Evolutionary conservation across 2,113 vertebrate genomes (phyloP).

Genomic region (Phoxinus phoxinus): DNA sequence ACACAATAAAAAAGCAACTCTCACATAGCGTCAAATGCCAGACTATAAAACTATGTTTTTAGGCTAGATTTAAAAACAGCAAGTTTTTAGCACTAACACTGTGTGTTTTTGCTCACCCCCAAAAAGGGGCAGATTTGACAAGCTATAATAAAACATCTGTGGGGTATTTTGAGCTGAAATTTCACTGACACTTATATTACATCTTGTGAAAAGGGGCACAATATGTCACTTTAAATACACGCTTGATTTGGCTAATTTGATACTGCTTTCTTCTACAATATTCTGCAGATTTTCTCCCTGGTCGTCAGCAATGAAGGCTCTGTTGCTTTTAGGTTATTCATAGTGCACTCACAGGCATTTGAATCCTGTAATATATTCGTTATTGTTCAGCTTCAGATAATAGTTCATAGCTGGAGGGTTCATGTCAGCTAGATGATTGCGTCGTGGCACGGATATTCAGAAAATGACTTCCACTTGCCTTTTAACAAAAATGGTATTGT

Average conservation of each 20-base stretch:
- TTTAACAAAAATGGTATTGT: constrained; percentile 58
- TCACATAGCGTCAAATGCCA: too few relatives aligned
- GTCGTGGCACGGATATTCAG: constrained; percentile 30
- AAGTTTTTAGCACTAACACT: too few relatives aligned
- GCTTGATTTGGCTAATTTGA: neutral
- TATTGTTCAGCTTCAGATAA: constrained; percentile 60
- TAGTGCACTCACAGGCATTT: neutral
- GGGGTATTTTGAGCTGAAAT: too few relatives aligned
- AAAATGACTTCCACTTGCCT: constrained; percentile 34
- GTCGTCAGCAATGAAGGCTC: neutral
- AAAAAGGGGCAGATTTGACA: too few relatives aligned
- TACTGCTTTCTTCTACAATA: neutral
- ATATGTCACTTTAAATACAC: too few relatives aligned
- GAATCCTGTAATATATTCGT: constrained; percentile 18
- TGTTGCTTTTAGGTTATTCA: neutral
- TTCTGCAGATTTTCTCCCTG: neutral
- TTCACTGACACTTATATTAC: too few relatives aligned
- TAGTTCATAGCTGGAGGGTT: constrained; percentile 36
- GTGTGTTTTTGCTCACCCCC: too few relatives aligned
- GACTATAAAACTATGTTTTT: too few relatives aligned
- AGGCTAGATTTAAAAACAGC: too few relatives aligned
- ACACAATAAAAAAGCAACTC: too few relatives aligned
- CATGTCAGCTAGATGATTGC: constrained; percentile 1
- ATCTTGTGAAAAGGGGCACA: too few relatives aligned
- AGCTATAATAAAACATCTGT: too few relatives aligned